A percentile compares a stretch with the other conserved stretches of the same genome.
Conservation (phyloP, 2,113 vertebrate genomes). For the Corythoichthys haematopterus region DNA sequence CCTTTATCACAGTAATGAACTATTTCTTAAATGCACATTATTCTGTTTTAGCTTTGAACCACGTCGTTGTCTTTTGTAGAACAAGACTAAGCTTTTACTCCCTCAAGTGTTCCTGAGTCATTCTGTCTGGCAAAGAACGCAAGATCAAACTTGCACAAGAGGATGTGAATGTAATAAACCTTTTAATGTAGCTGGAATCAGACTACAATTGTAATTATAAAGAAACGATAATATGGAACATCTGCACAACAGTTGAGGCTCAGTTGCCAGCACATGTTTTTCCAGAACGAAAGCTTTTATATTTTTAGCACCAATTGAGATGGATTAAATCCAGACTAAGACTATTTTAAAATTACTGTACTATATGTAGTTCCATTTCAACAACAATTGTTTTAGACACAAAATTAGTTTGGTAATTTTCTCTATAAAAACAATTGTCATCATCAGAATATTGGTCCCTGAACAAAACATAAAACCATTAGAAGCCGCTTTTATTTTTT, state of each 20-base stretch:
- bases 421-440: not conserved
- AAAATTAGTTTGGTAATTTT: not conserved
- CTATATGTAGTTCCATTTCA: not conserved
- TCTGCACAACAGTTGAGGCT: constrained; percentile 68
- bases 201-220: constrained; percentile 8
- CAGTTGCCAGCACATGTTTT: constrained; percentile 47
- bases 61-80: constrained; percentile 20
- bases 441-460: too few species aligned
- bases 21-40: not conserved
- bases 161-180: not conserved
- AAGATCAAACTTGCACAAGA: not conserved
- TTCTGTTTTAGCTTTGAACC: constrained; percentile 1
- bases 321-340: constrained; percentile 11
- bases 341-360: not conserved
- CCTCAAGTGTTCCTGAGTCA: not conserved
- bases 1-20: constrained; percentile 37
- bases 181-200: not conserved
- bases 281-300: constrained; percentile 19
- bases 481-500: not conserved
- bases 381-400: constrained; percentile 13
- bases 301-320: constrained; percentile 25
- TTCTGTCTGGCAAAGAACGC: not conserved
- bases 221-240: constrained; percentile 39
- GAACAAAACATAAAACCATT: not conserved
- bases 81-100: constrained; percentile 31